Evolutionary conservation across 2,113 vertebrate species (phyloP), one percentile per base, ranked within the genome.

Genomic region (Pelvicachromis taeniatus): DNA sequence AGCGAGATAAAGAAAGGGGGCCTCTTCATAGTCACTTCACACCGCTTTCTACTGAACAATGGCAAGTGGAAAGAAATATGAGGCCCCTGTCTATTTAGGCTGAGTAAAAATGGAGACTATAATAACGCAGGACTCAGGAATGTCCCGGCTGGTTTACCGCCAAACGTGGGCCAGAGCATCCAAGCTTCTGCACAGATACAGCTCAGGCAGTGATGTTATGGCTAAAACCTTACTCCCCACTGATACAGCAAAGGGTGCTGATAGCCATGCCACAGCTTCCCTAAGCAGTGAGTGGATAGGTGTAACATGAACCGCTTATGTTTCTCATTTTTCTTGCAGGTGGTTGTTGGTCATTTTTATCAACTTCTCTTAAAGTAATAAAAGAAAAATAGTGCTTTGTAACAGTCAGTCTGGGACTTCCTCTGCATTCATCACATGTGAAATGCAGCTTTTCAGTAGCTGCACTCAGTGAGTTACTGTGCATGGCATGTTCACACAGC

Each of bases 101-200:
- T 82, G 35, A 83, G 81, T 87, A 85, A 77, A 87, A 92, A 88
- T 77, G 65, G 70, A 90, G 89, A 89, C 86, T 90, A 88, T 88
- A 90, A 89, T 87, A 92, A 90, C 6, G 38, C 87, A 85, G 79
- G 53, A 21, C 5, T 54, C 40, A 88, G 88, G 92, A 94, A 95
- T 93, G 92, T 77, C 85, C 70, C 84, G 87, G 58, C 84, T 89
- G 90, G 84, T 90, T 87, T 55, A 83, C 89, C 73, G 29, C 86
- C 52, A 13, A 35, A 21, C 35, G 16, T 1, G 86, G 78, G 26
- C 68, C 78, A 50, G 73, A 53, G 61, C 78, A 82, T 88, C 73
- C 78, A 26, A 29, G 79, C 48, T 23, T 77, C 55, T 78, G 50
- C 35, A 19, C 65, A 52, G 80, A 87, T 42, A 42, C 68, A 78